These are phyloP conservation scores for Rutpela maculata DNA, from an alignment of 2,888 invertebrate genomes.

Conservation along the genomic window DNA sequence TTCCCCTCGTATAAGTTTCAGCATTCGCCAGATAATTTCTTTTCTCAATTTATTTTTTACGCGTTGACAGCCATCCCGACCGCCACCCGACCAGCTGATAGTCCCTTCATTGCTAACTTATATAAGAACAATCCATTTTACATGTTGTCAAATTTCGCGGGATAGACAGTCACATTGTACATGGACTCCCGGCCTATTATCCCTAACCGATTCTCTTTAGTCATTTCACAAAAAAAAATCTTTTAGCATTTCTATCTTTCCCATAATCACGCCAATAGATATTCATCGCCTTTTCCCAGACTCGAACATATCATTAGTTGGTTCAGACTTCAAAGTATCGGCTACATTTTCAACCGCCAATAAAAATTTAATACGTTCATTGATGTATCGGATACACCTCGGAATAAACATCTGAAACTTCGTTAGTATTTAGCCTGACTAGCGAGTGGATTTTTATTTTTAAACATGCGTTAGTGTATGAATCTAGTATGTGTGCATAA, in stretches of 20 bases:
- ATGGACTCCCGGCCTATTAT: no score
- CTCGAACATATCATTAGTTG: background rate
- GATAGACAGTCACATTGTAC: no score
- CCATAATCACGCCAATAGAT: background rate
- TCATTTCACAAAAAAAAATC: background rate
- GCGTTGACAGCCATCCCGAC: no score
- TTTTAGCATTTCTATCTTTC: background rate
- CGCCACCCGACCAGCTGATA: no score
- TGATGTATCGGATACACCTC: background rate
- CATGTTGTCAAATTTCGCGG: no score
- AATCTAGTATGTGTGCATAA: conserved; percentile 19
- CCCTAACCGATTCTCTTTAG: no score
- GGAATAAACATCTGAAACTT: background rate
- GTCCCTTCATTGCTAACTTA: no score
- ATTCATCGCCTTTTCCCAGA: background rate
- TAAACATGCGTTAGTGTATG: conserved; percentile 24
- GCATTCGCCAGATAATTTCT: no score
- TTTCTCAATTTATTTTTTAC: no score
- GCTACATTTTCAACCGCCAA: background rate
- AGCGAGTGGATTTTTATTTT: conserved; percentile 22
- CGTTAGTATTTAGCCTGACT: conserved; percentile 5
- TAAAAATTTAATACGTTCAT: background rate
- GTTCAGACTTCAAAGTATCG: background rate
- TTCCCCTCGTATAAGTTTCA: no score
- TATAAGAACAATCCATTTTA: no score